Percentiles rank a stretch among this genome's conserved stretches.
These are phyloP conservation scores for Raja brachyura DNA, from an alignment of 2,113 vertebrate species.

Conservation along the genomic window DNA sequence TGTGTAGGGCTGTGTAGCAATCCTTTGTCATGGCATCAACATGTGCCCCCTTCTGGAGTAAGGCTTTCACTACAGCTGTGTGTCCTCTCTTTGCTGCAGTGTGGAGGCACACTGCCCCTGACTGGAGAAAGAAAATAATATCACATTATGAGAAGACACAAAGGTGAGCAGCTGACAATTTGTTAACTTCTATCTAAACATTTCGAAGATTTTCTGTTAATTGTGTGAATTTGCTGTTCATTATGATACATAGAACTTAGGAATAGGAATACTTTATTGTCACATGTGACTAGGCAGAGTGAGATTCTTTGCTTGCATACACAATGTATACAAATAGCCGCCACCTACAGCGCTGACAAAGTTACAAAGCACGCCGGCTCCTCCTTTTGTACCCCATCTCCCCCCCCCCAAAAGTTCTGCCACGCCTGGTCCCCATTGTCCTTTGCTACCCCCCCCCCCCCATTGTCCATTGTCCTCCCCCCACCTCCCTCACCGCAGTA, in stretches of 20 bases:
- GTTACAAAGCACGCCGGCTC: too few relatives aligned
- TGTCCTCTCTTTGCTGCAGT: slow-evolving; percentile 50
- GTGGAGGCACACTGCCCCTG: slow-evolving; percentile 52
- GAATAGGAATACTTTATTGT: too few relatives aligned
- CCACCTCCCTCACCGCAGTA: too few relatives aligned
- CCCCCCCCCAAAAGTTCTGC: too few relatives aligned
- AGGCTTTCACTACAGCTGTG: slow-evolving; percentile 49
- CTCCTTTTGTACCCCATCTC: too few relatives aligned
- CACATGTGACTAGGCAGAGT: too few relatives aligned
- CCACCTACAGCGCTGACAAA: too few relatives aligned
- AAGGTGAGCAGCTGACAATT: not conserved
- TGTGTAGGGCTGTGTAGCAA: slow-evolving; percentile 49
- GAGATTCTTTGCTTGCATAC: too few relatives aligned
- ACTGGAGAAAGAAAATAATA: slow-evolving; percentile 40
- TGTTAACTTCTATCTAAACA: not conserved
- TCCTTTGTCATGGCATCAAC: slow-evolving; percentile 50
- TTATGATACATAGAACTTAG: not conserved
- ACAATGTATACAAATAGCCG: too few relatives aligned
- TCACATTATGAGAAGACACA: not conserved
- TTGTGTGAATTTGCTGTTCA: not conserved
- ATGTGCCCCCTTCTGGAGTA: slow-evolving; percentile 51
- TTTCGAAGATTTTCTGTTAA: not conserved
- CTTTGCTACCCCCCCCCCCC: too few relatives aligned
- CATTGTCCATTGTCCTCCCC: too few relatives aligned
- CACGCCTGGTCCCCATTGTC: too few relatives aligned